Conservation (phyloP, 1,140 invertebrate genomes). For the Lordiphosa stackelbergi region DNA sequence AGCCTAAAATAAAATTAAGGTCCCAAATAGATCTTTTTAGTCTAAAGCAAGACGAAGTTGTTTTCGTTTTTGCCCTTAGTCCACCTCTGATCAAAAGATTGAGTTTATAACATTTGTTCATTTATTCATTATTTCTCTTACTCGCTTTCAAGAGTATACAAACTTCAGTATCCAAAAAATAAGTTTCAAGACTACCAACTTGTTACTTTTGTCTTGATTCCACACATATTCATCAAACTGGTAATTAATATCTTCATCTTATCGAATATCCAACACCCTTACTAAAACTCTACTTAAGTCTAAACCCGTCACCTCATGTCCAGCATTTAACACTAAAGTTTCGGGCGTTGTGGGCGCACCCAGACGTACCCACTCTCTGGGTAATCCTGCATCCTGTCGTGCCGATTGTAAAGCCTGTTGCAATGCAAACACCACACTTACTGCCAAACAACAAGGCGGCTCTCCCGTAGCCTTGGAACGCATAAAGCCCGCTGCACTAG, state of each 20-base stretch:
- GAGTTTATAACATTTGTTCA: too few relatives aligned
- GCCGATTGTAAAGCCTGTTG: slow-evolving; percentile 84
- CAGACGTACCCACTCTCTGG: slow-evolving; percentile 79
- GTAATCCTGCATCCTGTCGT: slow-evolving; percentile 80
- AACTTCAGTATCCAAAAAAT: too few relatives aligned
- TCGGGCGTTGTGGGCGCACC: slow-evolving; percentile 78
- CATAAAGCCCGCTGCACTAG: slow-evolving; percentile 85
- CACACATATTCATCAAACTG: neutral
- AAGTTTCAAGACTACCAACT: neutral
- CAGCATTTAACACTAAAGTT: slow-evolving; percentile 73
- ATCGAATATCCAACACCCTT: too few relatives aligned
- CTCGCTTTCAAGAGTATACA: too few relatives aligned
- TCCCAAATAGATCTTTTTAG: too few relatives aligned
- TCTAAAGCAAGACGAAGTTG: too few relatives aligned
- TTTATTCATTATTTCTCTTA: too few relatives aligned
- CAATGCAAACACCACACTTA: slow-evolving; percentile 84
- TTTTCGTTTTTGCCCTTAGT: too few relatives aligned
- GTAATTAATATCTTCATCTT: neutral
- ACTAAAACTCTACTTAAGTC: slow-evolving; percentile 28
- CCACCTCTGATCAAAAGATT: too few relatives aligned
- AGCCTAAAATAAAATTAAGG: too few relatives aligned
- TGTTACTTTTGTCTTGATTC: neutral
- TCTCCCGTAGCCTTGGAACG: slow-evolving; percentile 91
- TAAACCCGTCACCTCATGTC: slow-evolving; percentile 44
- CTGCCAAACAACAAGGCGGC: slow-evolving; percentile 85